Evolutionary conservation across 2,113 vertebrate species (phyloP).

Genomic region (Cyanistes caeruleus): DNA sequence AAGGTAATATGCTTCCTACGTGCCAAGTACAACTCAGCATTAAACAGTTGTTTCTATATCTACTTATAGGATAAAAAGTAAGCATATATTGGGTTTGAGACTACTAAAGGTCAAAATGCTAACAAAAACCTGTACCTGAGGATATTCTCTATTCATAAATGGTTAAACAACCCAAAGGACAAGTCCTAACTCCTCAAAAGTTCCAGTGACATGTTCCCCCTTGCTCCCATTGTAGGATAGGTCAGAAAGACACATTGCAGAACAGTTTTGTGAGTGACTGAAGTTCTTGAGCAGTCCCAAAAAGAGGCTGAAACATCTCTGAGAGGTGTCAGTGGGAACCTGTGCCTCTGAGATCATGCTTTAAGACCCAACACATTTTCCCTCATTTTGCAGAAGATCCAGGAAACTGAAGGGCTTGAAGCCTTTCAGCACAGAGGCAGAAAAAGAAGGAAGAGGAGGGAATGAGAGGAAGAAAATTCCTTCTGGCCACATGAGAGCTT

Average conservation of each 20-base stretch:
- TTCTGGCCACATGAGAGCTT: not conserved
- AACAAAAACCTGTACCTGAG: not conserved
- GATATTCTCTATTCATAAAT: not conserved
- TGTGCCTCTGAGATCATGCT: not conserved
- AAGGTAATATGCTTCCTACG: not conserved
- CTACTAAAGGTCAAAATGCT: not conserved
- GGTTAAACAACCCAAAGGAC: not conserved
- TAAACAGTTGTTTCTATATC: not conserved
- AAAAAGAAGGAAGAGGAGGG: not conserved
- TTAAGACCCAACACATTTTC: not conserved
- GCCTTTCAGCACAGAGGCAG: not conserved
- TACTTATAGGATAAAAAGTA: slow-evolving; percentile 11
- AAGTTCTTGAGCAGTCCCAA: not conserved
- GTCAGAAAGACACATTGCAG: not conserved
- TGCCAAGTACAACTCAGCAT: not conserved
- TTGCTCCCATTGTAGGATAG: not conserved
- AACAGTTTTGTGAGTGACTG: not conserved
- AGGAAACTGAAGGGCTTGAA: not conserved
- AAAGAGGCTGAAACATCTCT: not conserved
- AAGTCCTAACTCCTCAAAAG: not conserved
- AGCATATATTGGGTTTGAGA: not conserved
- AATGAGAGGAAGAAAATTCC: not conserved
- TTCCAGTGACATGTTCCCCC: not conserved
- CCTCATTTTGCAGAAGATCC: not conserved
- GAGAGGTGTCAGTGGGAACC: not conserved